Evolutionary conservation across 1,140 invertebrate species (phyloP).

Genomic region (Chelonus insularis): DNA sequence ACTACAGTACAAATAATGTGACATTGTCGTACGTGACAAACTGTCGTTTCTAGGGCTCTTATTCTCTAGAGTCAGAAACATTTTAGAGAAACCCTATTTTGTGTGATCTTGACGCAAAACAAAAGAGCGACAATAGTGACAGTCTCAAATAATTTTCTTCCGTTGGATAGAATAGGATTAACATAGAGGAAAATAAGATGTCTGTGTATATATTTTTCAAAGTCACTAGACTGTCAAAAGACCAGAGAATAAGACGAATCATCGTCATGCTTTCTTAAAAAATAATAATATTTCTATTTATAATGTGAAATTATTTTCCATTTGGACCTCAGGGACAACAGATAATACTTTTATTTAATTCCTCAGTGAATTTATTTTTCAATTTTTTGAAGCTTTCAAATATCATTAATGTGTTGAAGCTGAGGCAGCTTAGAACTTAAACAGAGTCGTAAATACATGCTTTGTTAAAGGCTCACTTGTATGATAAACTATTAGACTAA

Average conservation of each 20-base stretch:
- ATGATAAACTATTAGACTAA: conserved; percentile 22
- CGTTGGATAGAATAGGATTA: not conserved
- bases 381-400: no score
- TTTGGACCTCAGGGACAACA: no score
- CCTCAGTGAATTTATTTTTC: no score
- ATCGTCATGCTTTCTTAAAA: not conserved
- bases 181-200: not conserved
- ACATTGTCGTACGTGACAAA: conserved; percentile 13
- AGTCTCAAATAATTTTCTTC: not conserved
- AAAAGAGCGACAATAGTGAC: conserved; percentile 9
- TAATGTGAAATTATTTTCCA: no score
- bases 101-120: not conserved
- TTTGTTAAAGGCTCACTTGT: not conserved
- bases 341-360: no score
- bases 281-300: no score
- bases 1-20: not conserved
- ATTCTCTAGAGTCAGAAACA: conserved; percentile 1
- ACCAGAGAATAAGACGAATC: not conserved
- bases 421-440: no score
- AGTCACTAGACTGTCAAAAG: not conserved
- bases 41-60: no score
- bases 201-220: not conserved
- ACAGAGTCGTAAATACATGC: conserved; percentile 2
- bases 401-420: no score
- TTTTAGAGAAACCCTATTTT: conserved; percentile 4